Conservation (phyloP, 2,888 invertebrate genomes). For the Sipha maydis region DNA sequence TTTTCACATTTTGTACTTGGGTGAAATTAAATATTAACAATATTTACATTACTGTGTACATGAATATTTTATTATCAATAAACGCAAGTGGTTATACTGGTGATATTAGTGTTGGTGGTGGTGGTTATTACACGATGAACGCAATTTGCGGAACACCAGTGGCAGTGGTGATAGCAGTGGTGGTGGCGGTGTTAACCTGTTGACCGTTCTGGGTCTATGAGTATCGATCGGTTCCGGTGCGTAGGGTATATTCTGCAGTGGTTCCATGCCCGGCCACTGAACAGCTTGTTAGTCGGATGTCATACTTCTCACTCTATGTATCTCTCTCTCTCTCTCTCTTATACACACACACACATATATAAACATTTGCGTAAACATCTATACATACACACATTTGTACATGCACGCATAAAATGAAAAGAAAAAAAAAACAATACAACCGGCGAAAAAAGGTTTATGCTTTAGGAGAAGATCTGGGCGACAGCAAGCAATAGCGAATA, state of each 20-base stretch:
- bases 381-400: neutral
- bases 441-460: conserved; percentile 22
- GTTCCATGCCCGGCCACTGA: neutral
- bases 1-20: neutral
- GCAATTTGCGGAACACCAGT: conserved; percentile 19
- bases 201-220: conserved; percentile 56
- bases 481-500: conserved; percentile 7
- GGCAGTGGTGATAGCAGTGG: neutral
- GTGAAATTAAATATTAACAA: neutral
- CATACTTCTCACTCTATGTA: neutral
- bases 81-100: conserved; percentile 1
- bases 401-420: neutral
- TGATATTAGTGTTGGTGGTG: neutral
- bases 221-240: conserved; percentile 55
- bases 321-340: neutral
- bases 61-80: conserved; percentile 44
- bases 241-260: neutral
- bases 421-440: conserved; percentile 10
- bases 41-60: neutral
- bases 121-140: conserved; percentile 1
- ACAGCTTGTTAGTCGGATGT: conserved; percentile 21
- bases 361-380: neutral
- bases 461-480: neutral
- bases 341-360: neutral
- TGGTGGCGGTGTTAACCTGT: conserved; percentile 50